phyloP scores from a whole-genome alignment of 2,888 invertebrate species.

The Steinernema hermaphroditum region DNA sequence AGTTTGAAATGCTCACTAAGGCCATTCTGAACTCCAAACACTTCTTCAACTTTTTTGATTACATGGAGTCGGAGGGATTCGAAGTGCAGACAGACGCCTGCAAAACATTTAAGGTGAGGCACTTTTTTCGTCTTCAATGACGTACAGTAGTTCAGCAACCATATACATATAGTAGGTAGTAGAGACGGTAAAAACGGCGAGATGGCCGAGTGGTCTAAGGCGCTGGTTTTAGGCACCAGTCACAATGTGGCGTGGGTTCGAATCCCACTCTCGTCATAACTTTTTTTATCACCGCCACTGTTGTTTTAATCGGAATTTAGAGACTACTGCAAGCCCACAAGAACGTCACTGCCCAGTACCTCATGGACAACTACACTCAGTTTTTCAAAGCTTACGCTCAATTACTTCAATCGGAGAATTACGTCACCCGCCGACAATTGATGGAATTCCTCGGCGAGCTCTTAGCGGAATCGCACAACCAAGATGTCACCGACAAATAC shows the following conservation, averaged over 20 bases:
- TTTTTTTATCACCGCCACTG: too few species aligned
- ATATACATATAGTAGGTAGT: too few species aligned
- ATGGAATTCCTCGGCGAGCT: background rate
- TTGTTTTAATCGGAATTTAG: background rate
- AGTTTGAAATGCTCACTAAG: background rate
- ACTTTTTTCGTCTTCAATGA: background rate
- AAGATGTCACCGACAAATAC: slow-evolving; percentile 15
- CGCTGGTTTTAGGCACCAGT: slow-evolving; percentile 89
- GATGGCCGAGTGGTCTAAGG: slow-evolving; percentile 84
- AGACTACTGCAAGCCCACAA: background rate
- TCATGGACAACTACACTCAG: background rate
- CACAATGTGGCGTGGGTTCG: slow-evolving; percentile 78
- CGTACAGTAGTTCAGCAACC: too few species aligned
- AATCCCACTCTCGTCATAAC: slow-evolving; percentile 72
- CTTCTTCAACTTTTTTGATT: slow-evolving; percentile 23
- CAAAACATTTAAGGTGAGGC: background rate
- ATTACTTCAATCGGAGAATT: background rate
- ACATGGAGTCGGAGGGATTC: background rate
- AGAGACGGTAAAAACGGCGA: too few species aligned
- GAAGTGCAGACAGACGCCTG: background rate
- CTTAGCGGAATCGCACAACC: background rate
- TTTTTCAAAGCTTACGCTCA: background rate
- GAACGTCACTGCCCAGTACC: background rate
- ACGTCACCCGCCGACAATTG: slow-evolving; percentile 3
- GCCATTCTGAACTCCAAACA: background rate